Base-by-base conservation (phyloP, 2,888 invertebrate species). In the Lasioglossum calceatum region DNA sequence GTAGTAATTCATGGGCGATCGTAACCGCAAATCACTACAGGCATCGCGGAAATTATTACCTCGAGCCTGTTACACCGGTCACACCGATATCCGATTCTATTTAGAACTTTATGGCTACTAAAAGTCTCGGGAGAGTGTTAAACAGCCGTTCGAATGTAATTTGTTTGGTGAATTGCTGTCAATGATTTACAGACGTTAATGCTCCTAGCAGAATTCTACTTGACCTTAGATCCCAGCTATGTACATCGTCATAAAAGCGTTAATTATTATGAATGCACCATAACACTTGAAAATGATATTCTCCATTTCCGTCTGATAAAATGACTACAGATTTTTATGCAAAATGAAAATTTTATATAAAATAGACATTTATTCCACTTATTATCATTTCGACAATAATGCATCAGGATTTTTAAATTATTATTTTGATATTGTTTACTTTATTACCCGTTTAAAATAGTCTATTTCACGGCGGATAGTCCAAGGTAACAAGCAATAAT, bases 1-100 rank as follows among this genome's bases (percentile, higher is more conserved):
- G 27, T 16, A 27, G 44, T 27, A 44, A 27, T 72, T 72, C 16
- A 36, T 19, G 36, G 72, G n/a, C 32, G 27, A 19, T 19, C 64
- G 64, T 32, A 73, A 73, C 42, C 42, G 14, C 42, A 71, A 71
- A 71, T 71, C n/a, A 71, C n/a, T 42, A 12, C n/a, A 23, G 67
- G 23, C 32, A 32, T 64, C 27, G 16, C 32, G 64, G 12, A 32
- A 32, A 67, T 67, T 36, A 67, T 67, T 36, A 10, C 10, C 36
- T 36, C 10, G 36, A 23, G 19, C 19, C 32, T 67, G 67, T 36
- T 67, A 36, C 36, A 23, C 67, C 19, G 23, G 36, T 10, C 19
- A 36, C 67, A 23, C 19, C 36, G 10, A 36, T 39, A 36, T 19
- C 10, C 67, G 8, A 36, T 2, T 67, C 67, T 2, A 36, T 32